Conservation (phyloP, 2,888 invertebrate genomes). For the Aromia moschata region DNA sequence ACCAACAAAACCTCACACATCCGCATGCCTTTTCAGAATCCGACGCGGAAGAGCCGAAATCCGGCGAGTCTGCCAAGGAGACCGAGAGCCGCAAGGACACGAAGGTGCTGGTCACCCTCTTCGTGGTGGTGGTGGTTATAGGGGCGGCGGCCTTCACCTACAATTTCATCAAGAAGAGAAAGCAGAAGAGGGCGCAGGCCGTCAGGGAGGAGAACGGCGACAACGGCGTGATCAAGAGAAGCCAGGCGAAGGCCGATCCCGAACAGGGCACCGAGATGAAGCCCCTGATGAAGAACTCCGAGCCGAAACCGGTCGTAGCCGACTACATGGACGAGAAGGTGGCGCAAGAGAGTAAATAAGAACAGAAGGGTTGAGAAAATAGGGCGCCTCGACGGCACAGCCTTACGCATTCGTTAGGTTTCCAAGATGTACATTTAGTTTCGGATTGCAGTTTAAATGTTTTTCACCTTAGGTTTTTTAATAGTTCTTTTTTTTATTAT, state of each 20-base stretch:
- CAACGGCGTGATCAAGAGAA: conserved; percentile 36
- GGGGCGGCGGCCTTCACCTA: conserved; percentile 67
- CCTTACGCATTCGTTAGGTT: too few species aligned
- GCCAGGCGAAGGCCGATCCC: conserved; percentile 30
- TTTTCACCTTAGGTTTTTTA: too few species aligned
- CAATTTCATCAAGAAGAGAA: conserved; percentile 65
- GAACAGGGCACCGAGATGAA: conserved; percentile 53
- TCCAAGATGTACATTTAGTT: too few species aligned
- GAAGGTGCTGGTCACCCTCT: conserved; percentile 62
- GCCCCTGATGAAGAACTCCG: conserved; percentile 51
- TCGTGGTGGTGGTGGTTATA: conserved; percentile 66
- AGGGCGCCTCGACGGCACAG: too few species aligned
- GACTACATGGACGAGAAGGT: conserved; percentile 47
- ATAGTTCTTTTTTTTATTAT: too few species aligned
- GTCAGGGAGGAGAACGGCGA: conserved; percentile 52
- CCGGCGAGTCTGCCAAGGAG: conserved; percentile 35
- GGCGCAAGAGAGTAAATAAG: too few species aligned
- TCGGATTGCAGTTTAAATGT: too few species aligned
- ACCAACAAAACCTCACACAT: too few species aligned
- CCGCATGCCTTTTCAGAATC: conserved; percentile 19
- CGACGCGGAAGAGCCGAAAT: conserved; percentile 43
- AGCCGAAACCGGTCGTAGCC: conserved; percentile 34
- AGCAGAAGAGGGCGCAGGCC: conserved; percentile 39
- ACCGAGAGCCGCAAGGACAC: conserved; percentile 45
- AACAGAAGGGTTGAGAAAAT: too few species aligned